A percentile compares a stretch with the other conserved stretches of the same genome.
Conservation (phyloP, 2,113 vertebrate species). For the Collichthys lucidus region DNA sequence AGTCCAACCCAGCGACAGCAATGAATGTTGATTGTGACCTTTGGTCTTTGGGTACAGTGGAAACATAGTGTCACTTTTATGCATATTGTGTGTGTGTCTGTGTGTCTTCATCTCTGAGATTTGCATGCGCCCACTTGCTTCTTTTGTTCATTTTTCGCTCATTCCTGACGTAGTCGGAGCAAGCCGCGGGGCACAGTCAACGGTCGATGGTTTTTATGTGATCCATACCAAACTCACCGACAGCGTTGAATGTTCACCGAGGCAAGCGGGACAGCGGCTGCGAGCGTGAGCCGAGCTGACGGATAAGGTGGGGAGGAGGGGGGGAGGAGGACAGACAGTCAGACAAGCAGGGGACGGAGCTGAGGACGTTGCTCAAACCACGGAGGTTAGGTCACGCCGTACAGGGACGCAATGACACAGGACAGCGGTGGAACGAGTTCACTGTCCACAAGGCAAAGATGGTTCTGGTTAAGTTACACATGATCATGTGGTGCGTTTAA, state of each 20-base stretch:
- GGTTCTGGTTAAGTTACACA: slow-evolving; percentile 29
- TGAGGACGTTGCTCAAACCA: slow-evolving; percentile 41
- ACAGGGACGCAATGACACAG: slow-evolving; percentile 52
- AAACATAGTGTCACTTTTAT: slow-evolving; percentile 67
- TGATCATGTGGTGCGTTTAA: slow-evolving; percentile 4
- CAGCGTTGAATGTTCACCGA: slow-evolving; percentile 97
- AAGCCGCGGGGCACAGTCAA: slow-evolving; percentile 97
- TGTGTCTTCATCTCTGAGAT: slow-evolving; percentile 22
- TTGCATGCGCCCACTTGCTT: slow-evolving; percentile 58
- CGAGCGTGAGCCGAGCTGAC: slow-evolving; percentile 59
- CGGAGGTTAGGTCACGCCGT: slow-evolving; percentile 47
- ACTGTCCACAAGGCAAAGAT: slow-evolving; percentile 45
- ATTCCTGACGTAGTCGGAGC: slow-evolving; percentile 64
- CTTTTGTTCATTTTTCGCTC: slow-evolving; percentile 49
- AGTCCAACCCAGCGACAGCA: slow-evolving; percentile 99
- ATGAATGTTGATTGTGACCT: slow-evolving; percentile 99
- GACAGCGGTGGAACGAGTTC: slow-evolving; percentile 64
- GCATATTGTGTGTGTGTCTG: slow-evolving; percentile 14
- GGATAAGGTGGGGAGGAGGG: slow-evolving; percentile 23
- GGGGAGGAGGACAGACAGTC: slow-evolving; percentile 6
- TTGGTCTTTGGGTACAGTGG: slow-evolving; percentile 80
- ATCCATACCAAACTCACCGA: slow-evolving; percentile 97
- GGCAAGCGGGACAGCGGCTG: slow-evolving; percentile 76
- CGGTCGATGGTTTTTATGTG: slow-evolving; percentile 98
- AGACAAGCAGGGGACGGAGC: slow-evolving; percentile 19